These are phyloP conservation scores for Embiotoca jacksoni DNA, from an alignment of 2,113 vertebrate species.

Conservation along the genomic window DNA sequence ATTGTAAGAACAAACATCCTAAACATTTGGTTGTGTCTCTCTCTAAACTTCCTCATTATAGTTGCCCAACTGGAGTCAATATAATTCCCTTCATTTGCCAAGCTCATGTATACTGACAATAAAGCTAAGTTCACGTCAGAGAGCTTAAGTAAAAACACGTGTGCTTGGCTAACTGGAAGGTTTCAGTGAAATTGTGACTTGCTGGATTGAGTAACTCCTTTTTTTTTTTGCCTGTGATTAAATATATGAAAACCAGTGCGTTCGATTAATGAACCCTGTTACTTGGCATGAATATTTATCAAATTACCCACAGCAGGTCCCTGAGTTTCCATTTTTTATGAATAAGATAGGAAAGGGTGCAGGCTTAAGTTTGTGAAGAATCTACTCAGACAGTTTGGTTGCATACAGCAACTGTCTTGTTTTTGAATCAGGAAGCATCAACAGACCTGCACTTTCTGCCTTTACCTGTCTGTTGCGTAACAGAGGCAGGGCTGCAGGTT, in stretches of 20 bases:
- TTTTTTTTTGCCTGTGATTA: neutral
- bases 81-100: slow-evolving; percentile 15
- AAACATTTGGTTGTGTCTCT: neutral
- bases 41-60: slow-evolving; percentile 28
- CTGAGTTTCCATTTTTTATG: slow-evolving; percentile 3
- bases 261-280: neutral
- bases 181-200: neutral
- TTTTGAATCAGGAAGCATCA: neutral
- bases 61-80: slow-evolving; percentile 6
- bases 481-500: slow-evolving; percentile 90
- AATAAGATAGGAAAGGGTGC: neutral
- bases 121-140: slow-evolving; percentile 2
- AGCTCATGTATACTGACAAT: neutral
- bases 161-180: slow-evolving; percentile 4
- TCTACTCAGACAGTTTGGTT: neutral
- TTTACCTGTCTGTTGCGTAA: slow-evolving; percentile 49
- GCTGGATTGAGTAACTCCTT: neutral
- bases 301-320: neutral
- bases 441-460: neutral
- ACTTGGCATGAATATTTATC: neutral
- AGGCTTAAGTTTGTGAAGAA: neutral
- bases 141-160: slow-evolving; percentile 39
- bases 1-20: neutral
- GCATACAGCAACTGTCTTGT: neutral
- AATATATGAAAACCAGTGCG: neutral